Evolutionary conservation across 2,888 invertebrate genomes (phyloP).

Genomic region (Macrophya annulata): DNA sequence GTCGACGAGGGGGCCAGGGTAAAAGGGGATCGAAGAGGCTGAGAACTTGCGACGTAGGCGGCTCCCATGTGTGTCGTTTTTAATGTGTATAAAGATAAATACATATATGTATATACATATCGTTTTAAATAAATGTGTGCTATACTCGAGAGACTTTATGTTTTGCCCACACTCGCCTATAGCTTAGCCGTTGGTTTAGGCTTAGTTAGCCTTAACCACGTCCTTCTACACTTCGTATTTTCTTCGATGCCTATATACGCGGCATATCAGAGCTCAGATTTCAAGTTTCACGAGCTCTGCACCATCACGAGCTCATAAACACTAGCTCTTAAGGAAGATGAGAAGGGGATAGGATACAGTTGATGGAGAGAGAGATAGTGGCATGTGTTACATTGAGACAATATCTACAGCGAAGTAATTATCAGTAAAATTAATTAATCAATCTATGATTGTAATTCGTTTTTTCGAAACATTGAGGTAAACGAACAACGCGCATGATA

Average conservation of each 20-base stretch:
- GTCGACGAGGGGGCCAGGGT: background rate
- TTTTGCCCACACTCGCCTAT: conserved; percentile 41
- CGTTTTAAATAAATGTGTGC: background rate
- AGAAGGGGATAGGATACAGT: background rate
- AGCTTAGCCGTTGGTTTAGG: conserved; percentile 18
- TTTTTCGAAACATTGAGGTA: background rate
- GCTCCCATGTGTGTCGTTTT: conserved; percentile 57
- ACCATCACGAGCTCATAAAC: background rate
- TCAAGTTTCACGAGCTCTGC: conserved; percentile 41
- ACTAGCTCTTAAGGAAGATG: background rate
- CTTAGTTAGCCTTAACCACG: conserved; percentile 6
- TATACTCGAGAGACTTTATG: conserved; percentile 23
- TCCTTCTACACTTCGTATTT: conserved; percentile 35
- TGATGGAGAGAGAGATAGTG: background rate
- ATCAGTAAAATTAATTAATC: background rate
- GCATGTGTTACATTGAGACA: background rate
- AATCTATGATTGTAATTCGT: background rate
- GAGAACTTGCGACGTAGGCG: conserved; percentile 62
- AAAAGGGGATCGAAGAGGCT: conserved; percentile 48
- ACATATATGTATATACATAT: conserved; percentile 1
- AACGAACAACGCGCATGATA: background rate
- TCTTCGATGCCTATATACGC: conserved; percentile 26
- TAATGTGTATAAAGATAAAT: conserved; percentile 34
- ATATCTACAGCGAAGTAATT: background rate
- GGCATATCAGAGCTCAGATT: conserved; percentile 5